These are phyloP conservation scores for Ptychoptera contaminata DNA, from an alignment of 2,888 invertebrate genomes.

Conservation along the genomic window DNA sequence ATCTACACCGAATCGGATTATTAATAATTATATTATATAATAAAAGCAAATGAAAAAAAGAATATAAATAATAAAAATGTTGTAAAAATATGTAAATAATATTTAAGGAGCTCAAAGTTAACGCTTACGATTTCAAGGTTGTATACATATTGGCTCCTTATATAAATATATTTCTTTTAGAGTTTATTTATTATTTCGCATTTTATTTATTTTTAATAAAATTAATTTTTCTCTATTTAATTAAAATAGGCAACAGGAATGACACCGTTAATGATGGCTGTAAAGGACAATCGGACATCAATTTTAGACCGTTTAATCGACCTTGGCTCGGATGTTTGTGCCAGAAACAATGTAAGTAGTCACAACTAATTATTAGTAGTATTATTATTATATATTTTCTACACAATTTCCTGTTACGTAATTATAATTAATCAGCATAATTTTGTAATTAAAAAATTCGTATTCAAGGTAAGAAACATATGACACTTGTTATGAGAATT, in stretches of 20 bases:
- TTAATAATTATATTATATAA: no score
- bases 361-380: background rate
- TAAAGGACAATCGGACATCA: constrained; percentile 84
- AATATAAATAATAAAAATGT: background rate
- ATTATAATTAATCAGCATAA: no score
- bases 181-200: background rate
- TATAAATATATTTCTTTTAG: no score
- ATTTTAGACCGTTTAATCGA: constrained; percentile 86
- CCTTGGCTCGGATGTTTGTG: constrained; percentile 79
- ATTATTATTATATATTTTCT: no score
- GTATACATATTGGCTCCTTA: no score
- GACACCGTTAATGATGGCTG: constrained; percentile 92
- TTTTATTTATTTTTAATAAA: background rate
- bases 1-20: no score
- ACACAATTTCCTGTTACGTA: no score
- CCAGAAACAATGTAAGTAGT: constrained; percentile 77
- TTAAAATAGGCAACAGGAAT: constrained; percentile 71
- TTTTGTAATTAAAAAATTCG: no score
- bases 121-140: no score
- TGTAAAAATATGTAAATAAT: background rate
- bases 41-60: no score
- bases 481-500: no score
- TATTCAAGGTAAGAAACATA: no score
- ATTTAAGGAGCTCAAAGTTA: background rate
- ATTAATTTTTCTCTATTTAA: background rate